Evolutionary conservation across 2,888 invertebrate genomes (phyloP).

Genomic region (Patella ulyssiponensis): DNA sequence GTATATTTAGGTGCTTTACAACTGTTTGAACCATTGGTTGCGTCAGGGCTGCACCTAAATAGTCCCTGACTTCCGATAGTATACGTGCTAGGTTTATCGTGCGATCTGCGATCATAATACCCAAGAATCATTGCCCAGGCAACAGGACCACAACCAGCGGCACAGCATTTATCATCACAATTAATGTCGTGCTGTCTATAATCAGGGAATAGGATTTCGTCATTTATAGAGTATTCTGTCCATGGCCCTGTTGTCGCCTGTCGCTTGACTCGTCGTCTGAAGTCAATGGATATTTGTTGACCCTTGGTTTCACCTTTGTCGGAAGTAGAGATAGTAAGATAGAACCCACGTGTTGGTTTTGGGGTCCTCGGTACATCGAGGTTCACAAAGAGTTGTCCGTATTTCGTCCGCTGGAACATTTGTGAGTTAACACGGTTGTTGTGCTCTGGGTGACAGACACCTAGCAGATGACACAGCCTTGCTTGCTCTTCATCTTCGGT

Average conservation of each 20-base stretch:
- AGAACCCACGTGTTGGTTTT: neutral
- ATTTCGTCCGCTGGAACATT: neutral
- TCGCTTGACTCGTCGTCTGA: conserved; percentile 12
- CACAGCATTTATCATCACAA: neutral
- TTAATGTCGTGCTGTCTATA: conserved; percentile 24
- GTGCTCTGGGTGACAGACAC: neutral
- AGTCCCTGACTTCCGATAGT: conserved; percentile 19
- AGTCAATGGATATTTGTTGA: conserved; percentile 1
- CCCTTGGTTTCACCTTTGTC: neutral
- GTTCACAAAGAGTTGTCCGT: neutral
- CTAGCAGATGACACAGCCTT: neutral
- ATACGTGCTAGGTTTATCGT: conserved; percentile 14
- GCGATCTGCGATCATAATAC: conserved; percentile 31
- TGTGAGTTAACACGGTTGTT: neutral
- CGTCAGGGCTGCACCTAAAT: conserved; percentile 28
- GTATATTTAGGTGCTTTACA: conserved; percentile 26
- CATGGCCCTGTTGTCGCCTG: conserved; percentile 16
- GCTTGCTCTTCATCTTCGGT: neutral
- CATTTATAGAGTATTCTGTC: conserved; percentile 19
- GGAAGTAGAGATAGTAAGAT: neutral
- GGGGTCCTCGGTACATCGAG: neutral
- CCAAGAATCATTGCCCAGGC: conserved; percentile 35
- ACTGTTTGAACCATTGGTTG: conserved; percentile 21
- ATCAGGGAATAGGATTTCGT: conserved; percentile 27
- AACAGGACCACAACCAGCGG: conserved; percentile 35